Conservation (phyloP, 1,140 invertebrate genomes). For the Batillaria attramentaria region DNA sequence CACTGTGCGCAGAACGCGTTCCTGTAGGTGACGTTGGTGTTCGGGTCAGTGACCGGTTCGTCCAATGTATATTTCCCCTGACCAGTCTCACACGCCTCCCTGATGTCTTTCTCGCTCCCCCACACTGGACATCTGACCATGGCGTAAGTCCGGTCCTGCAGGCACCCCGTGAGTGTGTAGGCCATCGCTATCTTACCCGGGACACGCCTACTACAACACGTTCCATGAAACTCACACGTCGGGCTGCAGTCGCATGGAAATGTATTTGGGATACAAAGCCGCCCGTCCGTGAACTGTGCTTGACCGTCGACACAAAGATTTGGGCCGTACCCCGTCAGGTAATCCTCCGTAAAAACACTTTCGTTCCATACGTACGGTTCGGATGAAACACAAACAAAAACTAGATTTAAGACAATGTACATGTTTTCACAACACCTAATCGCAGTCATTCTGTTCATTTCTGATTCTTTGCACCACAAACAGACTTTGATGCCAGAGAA, state of each 20-base stretch:
- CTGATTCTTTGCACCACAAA: no score
- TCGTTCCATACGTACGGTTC: neutral
- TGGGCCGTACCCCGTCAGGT: neutral
- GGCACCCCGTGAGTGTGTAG: neutral
- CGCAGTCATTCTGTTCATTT: no score
- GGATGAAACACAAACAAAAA: no score
- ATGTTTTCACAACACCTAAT: no score
- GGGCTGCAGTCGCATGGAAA: neutral
- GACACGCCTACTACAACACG: neutral
- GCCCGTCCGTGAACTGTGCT: no score
- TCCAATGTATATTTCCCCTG: neutral
- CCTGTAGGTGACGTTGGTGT: neutral
- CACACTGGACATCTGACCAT: neutral
- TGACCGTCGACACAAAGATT: neutral
- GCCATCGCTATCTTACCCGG: neutral
- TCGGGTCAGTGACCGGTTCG: neutral
- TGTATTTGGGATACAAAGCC: neutral
- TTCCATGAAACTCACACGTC: neutral
- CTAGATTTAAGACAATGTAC: no score
- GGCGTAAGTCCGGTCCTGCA: neutral
- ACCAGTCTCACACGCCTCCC: neutral
- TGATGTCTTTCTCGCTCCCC: neutral
- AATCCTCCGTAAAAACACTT: neutral
- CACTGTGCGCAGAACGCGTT: neutral
- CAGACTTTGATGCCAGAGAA: no score